Percentiles rank a stretch among this genome's conserved stretches.
Conservation (phyloP, 2,888 invertebrate genomes). For the Leptopilina drosophilae region DNA sequence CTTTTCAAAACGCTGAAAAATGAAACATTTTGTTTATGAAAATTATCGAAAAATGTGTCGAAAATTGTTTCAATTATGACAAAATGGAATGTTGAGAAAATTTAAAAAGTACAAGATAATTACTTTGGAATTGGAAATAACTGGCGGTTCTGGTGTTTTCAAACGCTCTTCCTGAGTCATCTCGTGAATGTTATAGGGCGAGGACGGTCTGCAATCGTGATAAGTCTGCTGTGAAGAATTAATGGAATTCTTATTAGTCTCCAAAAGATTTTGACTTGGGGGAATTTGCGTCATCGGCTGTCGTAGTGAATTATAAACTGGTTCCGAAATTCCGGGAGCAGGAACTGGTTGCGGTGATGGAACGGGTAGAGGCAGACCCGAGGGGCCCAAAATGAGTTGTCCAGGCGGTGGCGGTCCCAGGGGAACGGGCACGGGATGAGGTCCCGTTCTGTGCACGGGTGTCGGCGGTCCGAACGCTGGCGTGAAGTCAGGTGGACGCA, state of each 20-base stretch:
- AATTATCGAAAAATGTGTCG: too few species aligned
- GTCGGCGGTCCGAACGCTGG: conserved; percentile 67
- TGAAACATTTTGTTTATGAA: conserved; percentile 18
- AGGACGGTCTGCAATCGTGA: conserved; percentile 41
- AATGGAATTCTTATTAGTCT: background rate
- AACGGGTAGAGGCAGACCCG: conserved; percentile 39
- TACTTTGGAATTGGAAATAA: conserved; percentile 75
- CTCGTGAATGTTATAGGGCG: conserved; percentile 59
- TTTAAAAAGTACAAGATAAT: conserved; percentile 52
- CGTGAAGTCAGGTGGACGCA: conserved; percentile 62
- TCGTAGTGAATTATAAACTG: conserved; percentile 37
- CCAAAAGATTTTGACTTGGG: background rate
- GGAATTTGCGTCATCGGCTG: background rate
- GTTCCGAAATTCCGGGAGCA: conserved; percentile 54
- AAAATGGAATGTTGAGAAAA: too few species aligned
- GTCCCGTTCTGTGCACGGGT: too few species aligned
- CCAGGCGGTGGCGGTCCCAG: conserved; percentile 60
- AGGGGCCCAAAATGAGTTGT: conserved; percentile 48
- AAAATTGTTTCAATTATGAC: background rate
- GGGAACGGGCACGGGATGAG: conserved; percentile 59
- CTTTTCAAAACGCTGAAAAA: conserved; percentile 74
- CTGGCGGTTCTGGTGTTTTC: conserved; percentile 74
- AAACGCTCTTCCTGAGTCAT: conserved; percentile 65
- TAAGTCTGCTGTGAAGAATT: conserved; percentile 20
- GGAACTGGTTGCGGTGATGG: conserved; percentile 54